Base-by-base conservation (phyloP, 2,797 vertebrate genomes). In the Platyrinchus mystaceus region DNA sequence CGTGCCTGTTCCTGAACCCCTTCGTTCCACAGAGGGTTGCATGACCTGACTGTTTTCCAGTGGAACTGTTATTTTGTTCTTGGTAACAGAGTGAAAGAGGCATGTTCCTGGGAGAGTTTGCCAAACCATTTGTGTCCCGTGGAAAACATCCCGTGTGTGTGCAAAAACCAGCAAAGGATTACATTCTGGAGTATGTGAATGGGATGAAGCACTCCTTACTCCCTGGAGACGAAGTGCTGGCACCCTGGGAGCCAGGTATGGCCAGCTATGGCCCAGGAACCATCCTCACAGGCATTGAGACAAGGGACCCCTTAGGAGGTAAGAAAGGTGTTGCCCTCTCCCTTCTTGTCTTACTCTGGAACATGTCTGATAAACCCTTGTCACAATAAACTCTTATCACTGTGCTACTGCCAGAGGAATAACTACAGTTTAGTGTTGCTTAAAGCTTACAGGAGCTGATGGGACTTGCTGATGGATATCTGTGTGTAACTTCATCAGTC, bases 191-290 rank as follows among this genome's bases (percentile, higher is more conserved):
- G 26, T 96, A 98, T 37, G 91, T 89, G 3, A 96, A 96, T 0
- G 93, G 95, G 14, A 91, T 95, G 88, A 90, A 89, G 26, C 95
- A 89, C 53, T 93, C 92, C 53, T 97, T 98, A 55, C 60, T 92
- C 43, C 98, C 98, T 5, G 98, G 98, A 28, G 98, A 99, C 91
- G 97, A 98, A 43, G 98, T 99, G 19, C 94, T 99, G 95, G 98
- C 98, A 14, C 98, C 98, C 14, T 98, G 98, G 98, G 98, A 98
- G 88, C 95, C 97, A 66, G 96, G 97, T 9, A 63, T 89, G 88
- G 96, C 71, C 67, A 97, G 96, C 80, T 99, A 98, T 0, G 98
- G 98, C 15, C 99, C 99, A 7, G 99, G 98, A 91, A 98, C 97
- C 5, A 90, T 99, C 74, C 84, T 98, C 67, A 94, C 60, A 1